Conservation (phyloP, 1,140 invertebrate genomes). For the Berghia stephanieae region DNA sequence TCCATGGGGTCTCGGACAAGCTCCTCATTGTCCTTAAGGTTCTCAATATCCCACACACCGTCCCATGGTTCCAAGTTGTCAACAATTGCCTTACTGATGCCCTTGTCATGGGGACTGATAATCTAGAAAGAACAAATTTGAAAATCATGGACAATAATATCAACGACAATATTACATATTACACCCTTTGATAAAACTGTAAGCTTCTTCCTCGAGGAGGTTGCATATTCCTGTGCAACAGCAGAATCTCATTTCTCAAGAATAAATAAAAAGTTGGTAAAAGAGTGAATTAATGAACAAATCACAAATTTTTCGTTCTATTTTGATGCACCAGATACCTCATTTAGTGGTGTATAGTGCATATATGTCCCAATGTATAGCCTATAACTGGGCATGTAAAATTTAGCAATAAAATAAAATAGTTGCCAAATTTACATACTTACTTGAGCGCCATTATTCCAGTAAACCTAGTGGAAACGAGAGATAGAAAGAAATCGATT, state of each 20-base stretch:
- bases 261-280: too few relatives aligned
- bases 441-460: slow-evolving; percentile 89
- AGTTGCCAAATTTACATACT: too few relatives aligned
- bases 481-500: neutral
- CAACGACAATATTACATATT: too few relatives aligned
- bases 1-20: slow-evolving; percentile 68
- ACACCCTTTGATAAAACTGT: too few relatives aligned
- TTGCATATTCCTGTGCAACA: too few relatives aligned
- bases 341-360: too few relatives aligned
- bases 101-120: slow-evolving; percentile 88
- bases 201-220: too few relatives aligned
- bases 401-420: neutral
- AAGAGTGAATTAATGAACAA: too few relatives aligned
- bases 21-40: slow-evolving; percentile 48
- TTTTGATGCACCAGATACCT: too few relatives aligned
- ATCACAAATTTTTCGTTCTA: too few relatives aligned
- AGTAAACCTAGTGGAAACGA: slow-evolving; percentile 79
- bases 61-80: slow-evolving; percentile 79
- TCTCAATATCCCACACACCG: slow-evolving; percentile 75
- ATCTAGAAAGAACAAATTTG: slow-evolving; percentile 73
- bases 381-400: neutral
- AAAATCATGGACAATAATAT: neutral
- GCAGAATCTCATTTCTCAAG: too few relatives aligned
- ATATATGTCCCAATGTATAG: neutral
- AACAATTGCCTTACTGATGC: slow-evolving; percentile 83